phyloP scores from a whole-genome alignment of 92 coral and sea anemone genomes.

The Zoanthus gigantus region DNA sequence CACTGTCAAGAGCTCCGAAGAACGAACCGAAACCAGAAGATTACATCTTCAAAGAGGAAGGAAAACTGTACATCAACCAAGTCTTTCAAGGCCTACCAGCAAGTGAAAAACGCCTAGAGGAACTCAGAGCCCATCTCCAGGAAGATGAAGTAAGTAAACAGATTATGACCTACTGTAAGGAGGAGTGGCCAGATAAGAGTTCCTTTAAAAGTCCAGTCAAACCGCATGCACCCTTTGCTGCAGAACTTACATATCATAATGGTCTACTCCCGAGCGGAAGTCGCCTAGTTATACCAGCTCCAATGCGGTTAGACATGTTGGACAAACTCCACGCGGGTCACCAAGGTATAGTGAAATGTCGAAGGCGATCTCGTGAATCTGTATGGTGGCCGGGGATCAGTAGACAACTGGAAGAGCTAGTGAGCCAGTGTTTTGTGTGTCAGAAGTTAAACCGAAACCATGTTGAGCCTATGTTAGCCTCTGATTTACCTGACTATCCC shows the following conservation, averaged over 20 bases:
- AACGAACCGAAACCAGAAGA: background rate
- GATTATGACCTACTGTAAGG: slow-evolving; percentile 28
- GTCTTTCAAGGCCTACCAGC: slow-evolving; percentile 37
- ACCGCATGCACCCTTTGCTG: slow-evolving; percentile 24
- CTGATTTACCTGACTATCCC: slow-evolving; percentile 24
- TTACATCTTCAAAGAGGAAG: slow-evolving; percentile 6
- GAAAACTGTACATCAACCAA: slow-evolving; percentile 29
- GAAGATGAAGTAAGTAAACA: slow-evolving; percentile 52
- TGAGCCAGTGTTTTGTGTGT: background rate
- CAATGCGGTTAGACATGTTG: too few relatives aligned
- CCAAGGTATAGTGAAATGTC: background rate
- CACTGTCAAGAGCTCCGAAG: slow-evolving; percentile 53
- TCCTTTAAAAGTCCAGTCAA: slow-evolving; percentile 35
- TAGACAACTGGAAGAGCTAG: slow-evolving; percentile 15
- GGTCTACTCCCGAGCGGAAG: slow-evolving; percentile 8
- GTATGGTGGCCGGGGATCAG: slow-evolving; percentile 27
- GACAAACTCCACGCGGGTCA: background rate
- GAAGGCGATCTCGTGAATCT: background rate
- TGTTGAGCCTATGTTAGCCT: slow-evolving; percentile 22
- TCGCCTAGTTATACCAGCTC: slow-evolving; percentile 28
- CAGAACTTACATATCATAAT: slow-evolving; percentile 1
- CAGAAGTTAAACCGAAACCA: slow-evolving; percentile 17
- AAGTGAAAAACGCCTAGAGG: background rate
- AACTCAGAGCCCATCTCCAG: background rate
- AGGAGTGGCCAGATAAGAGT: slow-evolving; percentile 58